phyloP scores from a whole-genome alignment of 2,888 invertebrate species.

The Eupithecia subumbrata region DNA sequence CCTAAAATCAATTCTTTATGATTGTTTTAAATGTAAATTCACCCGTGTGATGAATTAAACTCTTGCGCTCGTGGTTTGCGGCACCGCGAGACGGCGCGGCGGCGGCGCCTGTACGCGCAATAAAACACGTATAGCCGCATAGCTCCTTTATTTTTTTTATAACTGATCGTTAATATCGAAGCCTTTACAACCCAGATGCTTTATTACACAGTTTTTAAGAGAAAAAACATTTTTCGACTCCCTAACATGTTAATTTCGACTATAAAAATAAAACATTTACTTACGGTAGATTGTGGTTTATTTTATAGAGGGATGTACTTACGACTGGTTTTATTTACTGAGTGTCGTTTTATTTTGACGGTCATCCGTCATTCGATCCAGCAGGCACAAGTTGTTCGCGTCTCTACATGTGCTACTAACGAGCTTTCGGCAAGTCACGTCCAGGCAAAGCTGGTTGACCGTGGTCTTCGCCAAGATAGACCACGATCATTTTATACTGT shows the following conservation, averaged over 20 bases:
- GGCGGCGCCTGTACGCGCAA: conserved; percentile 73
- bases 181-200: conserved; percentile 73
- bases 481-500: background rate
- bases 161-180: conserved; percentile 79
- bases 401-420: background rate
- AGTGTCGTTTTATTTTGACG: conserved; percentile 26
- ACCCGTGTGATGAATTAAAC: background rate
- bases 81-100: conserved; percentile 33
- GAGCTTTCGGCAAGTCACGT: background rate
- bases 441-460: background rate
- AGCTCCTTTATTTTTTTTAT: conserved; percentile 78
- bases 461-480: background rate
- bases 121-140: conserved; percentile 70
- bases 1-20: too few relatives aligned
- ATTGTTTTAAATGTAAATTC: background rate
- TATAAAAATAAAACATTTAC: conserved; percentile 69
- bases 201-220: conserved; percentile 67
- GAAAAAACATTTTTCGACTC: conserved; percentile 63
- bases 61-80: conserved; percentile 22
- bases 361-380: background rate
- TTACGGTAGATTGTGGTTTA: conserved; percentile 41
- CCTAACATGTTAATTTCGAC: conserved; percentile 78
- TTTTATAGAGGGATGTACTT: conserved; percentile 30
- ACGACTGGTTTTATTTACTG: conserved; percentile 25
- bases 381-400: background rate